A percentile compares a stretch with the other conserved stretches of the same genome.
Conservation (phyloP, 2,888 invertebrate species). For the Protodeltote pygarga region DNA sequence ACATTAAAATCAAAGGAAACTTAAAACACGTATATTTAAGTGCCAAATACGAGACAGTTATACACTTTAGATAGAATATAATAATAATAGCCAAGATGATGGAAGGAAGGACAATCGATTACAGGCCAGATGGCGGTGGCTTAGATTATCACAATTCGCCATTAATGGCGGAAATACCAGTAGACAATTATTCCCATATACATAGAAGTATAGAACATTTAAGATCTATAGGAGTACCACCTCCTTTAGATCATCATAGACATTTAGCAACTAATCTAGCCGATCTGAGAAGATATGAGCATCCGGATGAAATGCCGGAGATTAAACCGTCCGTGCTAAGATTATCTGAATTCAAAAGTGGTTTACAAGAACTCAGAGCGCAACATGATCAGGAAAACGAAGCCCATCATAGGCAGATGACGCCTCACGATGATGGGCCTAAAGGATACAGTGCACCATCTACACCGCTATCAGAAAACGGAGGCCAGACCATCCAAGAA, state of each 20-base stretch:
- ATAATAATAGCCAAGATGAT: conserved; percentile 77
- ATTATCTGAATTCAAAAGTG: conserved; percentile 82
- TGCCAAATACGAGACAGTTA: conserved; percentile 75
- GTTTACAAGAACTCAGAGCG: conserved; percentile 78
- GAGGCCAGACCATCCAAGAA: conserved; percentile 80
- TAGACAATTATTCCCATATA: conserved; percentile 89
- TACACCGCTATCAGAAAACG: conserved; percentile 83
- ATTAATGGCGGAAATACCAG: conserved; percentile 89
- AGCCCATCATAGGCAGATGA: conserved; percentile 78
- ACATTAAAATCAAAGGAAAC: conserved; percentile 67
- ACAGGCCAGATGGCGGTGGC: conserved; percentile 87
- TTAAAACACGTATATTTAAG: conserved; percentile 81
- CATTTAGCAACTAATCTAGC: conserved; percentile 81
- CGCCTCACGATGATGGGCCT: conserved; percentile 80
- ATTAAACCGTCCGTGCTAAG: conserved; percentile 84
- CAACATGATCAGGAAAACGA: conserved; percentile 81
- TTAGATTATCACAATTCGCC: conserved; percentile 90
- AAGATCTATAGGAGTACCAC: conserved; percentile 87
- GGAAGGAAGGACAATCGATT: conserved; percentile 86
- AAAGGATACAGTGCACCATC: conserved; percentile 85
- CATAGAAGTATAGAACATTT: conserved; percentile 89
- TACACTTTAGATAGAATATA: conserved; percentile 79
- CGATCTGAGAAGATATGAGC: conserved; percentile 82
- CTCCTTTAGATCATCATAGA: conserved; percentile 80
- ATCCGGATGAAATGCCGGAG: conserved; percentile 82